phyloP scores from a whole-genome alignment of 2,113 vertebrate species.

The Grus americana region DNA sequence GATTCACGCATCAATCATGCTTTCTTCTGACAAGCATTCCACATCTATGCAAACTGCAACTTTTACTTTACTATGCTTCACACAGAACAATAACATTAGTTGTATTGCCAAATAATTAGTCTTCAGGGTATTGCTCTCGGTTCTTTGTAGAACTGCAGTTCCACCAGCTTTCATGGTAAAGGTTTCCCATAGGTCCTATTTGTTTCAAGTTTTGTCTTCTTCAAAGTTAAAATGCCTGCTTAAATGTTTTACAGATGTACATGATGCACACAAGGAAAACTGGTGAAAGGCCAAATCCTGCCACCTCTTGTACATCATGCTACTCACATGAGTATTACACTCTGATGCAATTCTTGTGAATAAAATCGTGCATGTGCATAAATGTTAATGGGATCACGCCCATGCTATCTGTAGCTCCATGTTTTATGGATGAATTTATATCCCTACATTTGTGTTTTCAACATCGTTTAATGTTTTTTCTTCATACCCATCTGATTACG shows the following conservation, averaged over 20 bases:
- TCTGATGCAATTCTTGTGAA: neutral
- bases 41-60: neutral
- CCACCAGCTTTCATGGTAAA: conserved; percentile 30
- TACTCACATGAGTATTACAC: neutral
- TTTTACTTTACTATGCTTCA: conserved; percentile 16
- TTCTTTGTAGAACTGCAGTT: conserved; percentile 37
- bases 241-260: conserved; percentile 22
- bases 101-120: conserved; percentile 64
- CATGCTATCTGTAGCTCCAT: neutral
- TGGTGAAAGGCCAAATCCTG: neutral
- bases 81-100: conserved; percentile 31
- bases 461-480: neutral
- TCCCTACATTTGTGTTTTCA: neutral
- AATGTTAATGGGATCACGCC: neutral
- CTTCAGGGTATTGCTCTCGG: conserved; percentile 32
- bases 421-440: neutral
- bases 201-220: conserved; percentile 44
- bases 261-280: neutral
- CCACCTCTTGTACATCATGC: neutral
- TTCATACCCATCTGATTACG: neutral
- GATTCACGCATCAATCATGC: neutral
- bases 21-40: neutral
- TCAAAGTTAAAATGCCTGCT: neutral
- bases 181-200: conserved; percentile 61
- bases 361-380: neutral